Percentiles rank a stretch among this genome's conserved stretches.
Evolutionary conservation across 2,888 invertebrate genomes (phyloP).

Genomic region (Augochlorella aurata): DNA sequence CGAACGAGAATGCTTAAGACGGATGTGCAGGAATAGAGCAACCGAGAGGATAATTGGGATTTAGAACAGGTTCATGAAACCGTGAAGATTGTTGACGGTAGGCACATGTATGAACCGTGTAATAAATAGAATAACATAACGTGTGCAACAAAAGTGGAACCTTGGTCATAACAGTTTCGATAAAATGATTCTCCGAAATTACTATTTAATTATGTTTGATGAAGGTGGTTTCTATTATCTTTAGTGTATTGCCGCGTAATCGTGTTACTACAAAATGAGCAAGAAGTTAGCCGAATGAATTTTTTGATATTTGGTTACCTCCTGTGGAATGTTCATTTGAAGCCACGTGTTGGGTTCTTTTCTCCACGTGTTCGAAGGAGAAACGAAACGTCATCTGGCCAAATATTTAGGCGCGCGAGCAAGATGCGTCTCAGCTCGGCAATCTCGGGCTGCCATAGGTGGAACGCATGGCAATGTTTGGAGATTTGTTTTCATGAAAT

Average conservation of each 20-base stretch:
- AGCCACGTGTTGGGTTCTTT: not conserved
- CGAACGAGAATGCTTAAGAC: not conserved
- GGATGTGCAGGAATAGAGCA: not conserved
- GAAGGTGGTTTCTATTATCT: too few species aligned
- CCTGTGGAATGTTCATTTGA: not conserved
- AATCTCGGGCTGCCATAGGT: constrained; percentile 14
- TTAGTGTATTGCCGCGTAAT: not conserved
- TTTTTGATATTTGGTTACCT: not conserved
- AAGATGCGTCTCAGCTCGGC: constrained; percentile 62
- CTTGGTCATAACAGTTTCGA: not conserved
- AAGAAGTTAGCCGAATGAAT: not conserved
- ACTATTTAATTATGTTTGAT: too few species aligned
- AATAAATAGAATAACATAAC: not conserved
- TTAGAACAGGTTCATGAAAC: not conserved
- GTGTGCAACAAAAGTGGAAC: not conserved
- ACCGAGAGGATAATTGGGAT: constrained; percentile 21
- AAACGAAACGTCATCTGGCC: constrained; percentile 67
- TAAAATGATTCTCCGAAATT: not conserved
- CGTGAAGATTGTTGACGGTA: constrained; percentile 21
- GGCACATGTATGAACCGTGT: not conserved
- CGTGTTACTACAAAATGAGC: not conserved
- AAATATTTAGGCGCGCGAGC: constrained; percentile 74
- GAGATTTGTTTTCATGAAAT: constrained; percentile 43
- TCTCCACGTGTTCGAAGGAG: constrained; percentile 24
- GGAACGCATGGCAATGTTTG: not conserved